A percentile compares a stretch with the other conserved stretches of the same genome.
Conservation (phyloP, 2,113 vertebrate species). For the Haemorhous mexicanus region DNA sequence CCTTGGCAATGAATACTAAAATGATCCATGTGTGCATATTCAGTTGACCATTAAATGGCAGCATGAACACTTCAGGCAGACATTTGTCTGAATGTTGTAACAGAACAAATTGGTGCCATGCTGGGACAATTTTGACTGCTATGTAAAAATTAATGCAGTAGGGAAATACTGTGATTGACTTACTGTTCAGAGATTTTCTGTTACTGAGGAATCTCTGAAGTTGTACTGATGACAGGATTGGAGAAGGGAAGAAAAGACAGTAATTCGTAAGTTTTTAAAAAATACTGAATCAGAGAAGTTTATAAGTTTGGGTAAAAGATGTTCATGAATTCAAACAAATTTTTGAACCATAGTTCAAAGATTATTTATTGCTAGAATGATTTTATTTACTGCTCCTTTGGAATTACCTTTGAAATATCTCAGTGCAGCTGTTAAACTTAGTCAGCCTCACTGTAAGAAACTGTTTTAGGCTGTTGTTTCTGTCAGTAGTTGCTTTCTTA, state of each 20-base stretch:
- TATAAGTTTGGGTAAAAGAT: background rate
- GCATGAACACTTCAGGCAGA: background rate
- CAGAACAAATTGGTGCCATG: background rate
- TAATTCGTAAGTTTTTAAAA: background rate
- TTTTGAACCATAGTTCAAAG: background rate
- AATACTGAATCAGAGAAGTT: background rate
- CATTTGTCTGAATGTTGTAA: background rate
- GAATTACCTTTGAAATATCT: background rate
- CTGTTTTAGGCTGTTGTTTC: background rate
- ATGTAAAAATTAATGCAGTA: background rate
- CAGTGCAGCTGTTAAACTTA: background rate
- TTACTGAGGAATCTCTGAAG: background rate
- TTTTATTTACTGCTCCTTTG: background rate
- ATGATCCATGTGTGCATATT: background rate
- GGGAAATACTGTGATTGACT: background rate
- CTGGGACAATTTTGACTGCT: background rate
- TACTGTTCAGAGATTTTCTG: background rate
- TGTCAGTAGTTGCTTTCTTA: background rate
- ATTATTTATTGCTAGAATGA: background rate
- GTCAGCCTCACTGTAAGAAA: background rate
- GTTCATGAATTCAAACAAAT: background rate
- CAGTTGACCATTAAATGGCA: conserved; percentile 6
- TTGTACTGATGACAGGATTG: background rate
- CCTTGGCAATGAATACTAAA: background rate
- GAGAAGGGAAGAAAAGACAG: background rate